These are phyloP conservation scores for Drosophila stalkeri DNA, from an alignment of 2,888 invertebrate species.

Conservation along the genomic window DNA sequence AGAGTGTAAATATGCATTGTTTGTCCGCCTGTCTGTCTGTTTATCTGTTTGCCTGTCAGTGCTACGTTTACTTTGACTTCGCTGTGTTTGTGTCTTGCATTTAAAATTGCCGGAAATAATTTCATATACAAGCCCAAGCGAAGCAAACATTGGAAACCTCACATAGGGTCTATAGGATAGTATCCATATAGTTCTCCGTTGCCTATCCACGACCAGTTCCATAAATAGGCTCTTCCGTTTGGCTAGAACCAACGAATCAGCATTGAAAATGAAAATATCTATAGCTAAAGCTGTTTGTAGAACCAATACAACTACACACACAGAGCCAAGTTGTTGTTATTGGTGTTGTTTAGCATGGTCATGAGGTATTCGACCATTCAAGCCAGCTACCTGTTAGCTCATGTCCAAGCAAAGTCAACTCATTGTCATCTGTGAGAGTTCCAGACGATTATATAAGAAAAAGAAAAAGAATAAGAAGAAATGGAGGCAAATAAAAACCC, in stretches of 20 bases:
- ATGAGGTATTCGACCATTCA: conserved; percentile 25
- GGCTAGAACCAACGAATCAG: conserved; percentile 41
- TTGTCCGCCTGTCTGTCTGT: conserved; percentile 16
- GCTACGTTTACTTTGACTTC: conserved; percentile 54
- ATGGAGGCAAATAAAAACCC: conserved; percentile 6
- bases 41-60: conserved; percentile 28
- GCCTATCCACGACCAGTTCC: conserved; percentile 68
- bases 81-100: conserved; percentile 73
- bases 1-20: neutral
- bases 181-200: conserved; percentile 27
- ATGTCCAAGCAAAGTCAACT: conserved; percentile 32
- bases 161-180: conserved; percentile 28
- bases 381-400: conserved; percentile 58
- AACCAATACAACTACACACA: conserved; percentile 33
- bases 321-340: conserved; percentile 22
- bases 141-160: conserved; percentile 50
- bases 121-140: conserved; percentile 57
- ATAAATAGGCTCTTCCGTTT: conserved; percentile 70
- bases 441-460: conserved; percentile 31
- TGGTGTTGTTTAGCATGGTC: conserved; percentile 52
- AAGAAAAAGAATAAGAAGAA: neutral
- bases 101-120: conserved; percentile 79
- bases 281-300: conserved; percentile 50
- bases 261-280: conserved; percentile 55
- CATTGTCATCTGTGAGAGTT: conserved; percentile 55